phyloP scores from a whole-genome alignment of 2,888 invertebrate species.

The Rhorus exstirpatorius region DNA sequence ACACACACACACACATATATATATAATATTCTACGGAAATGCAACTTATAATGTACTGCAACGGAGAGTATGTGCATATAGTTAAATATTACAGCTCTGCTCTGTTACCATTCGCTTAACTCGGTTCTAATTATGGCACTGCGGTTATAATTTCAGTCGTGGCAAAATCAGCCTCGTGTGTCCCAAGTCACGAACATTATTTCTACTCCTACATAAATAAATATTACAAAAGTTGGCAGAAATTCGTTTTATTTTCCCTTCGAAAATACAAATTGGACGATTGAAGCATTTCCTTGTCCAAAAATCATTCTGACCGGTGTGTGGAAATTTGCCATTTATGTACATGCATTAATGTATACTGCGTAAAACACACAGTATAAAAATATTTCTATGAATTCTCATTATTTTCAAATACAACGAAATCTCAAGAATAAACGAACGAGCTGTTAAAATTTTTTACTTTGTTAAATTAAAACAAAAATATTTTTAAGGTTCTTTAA shows the following conservation, averaged over 20 bases:
- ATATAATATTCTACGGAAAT: too few relatives aligned
- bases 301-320: too few relatives aligned
- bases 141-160: constrained; percentile 13
- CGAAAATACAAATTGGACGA: neutral
- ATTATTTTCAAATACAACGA: too few relatives aligned
- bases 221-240: neutral
- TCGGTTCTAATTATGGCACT: constrained; percentile 75
- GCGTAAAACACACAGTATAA: too few relatives aligned
- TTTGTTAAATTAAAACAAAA: too few relatives aligned
- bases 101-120: constrained; percentile 76
- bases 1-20: neutral
- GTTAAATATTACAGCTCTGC: constrained; percentile 20
- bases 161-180: constrained; percentile 26
- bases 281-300: too few relatives aligned
- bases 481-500: too few relatives aligned
- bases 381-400: too few relatives aligned
- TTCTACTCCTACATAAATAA: constrained; percentile 1
- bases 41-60: neutral
- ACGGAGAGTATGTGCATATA: neutral
- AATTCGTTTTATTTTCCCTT: neutral
- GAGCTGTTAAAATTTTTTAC: too few relatives aligned
- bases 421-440: too few relatives aligned
- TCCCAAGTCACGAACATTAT: neutral
- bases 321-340: too few relatives aligned
- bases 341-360: too few relatives aligned